Conservation (phyloP, 2,888 invertebrate species). For the Uropetala carovei region DNA sequence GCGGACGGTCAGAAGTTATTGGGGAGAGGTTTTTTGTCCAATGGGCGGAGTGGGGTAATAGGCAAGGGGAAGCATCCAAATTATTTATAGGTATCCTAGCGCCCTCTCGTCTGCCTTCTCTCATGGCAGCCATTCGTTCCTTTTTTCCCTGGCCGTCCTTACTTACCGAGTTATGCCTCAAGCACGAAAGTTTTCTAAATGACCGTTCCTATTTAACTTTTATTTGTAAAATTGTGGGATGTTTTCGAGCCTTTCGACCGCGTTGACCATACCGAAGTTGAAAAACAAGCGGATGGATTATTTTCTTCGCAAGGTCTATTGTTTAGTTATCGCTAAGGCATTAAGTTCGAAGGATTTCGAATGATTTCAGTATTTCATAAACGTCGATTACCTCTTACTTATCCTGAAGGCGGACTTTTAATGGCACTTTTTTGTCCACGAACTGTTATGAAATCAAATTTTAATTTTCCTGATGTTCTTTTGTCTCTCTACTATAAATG, state of each 20-base stretch:
- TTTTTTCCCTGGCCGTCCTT: neutral
- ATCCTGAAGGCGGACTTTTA: too few species aligned
- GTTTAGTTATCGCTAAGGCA: too few species aligned
- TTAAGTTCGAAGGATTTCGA: too few species aligned
- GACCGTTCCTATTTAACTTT: neutral
- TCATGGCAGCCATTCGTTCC: neutral
- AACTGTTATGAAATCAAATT: too few species aligned
- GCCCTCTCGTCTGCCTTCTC: neutral
- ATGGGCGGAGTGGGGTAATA: constrained; percentile 41
- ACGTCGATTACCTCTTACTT: too few species aligned
- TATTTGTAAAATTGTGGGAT: neutral
- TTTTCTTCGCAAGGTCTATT: too few species aligned
- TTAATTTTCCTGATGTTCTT: too few species aligned
- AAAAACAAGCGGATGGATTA: too few species aligned
- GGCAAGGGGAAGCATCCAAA: constrained; percentile 47
- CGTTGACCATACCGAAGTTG: neutral
- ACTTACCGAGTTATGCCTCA: neutral
- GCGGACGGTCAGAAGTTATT: constrained; percentile 62
- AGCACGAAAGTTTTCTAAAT: constrained; percentile 14
- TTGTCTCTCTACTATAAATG: too few species aligned
- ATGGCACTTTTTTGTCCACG: too few species aligned
- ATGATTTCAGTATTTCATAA: too few species aligned
- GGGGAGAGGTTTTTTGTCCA: constrained; percentile 54
- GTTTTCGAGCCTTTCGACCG: neutral
- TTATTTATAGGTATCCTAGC: constrained; percentile 64